Conservation (phyloP, 2,113 vertebrate genomes). For the Platysternon megacephalum region DNA sequence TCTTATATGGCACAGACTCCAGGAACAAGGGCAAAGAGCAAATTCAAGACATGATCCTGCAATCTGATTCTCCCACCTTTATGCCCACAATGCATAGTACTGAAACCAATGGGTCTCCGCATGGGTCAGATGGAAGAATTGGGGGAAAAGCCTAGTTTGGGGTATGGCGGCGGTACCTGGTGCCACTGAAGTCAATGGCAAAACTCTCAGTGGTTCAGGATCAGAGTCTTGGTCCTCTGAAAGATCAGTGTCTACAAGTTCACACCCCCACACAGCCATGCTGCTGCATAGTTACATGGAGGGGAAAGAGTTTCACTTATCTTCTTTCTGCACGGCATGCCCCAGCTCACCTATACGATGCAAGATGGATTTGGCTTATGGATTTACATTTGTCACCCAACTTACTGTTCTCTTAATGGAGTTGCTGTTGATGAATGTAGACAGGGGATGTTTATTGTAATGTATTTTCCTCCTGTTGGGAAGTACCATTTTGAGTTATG, state of each 20-base stretch:
- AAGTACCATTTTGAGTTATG: constrained; percentile 2
- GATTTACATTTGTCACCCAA: not conserved
- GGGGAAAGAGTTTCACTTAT: not conserved
- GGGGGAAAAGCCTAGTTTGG: not conserved
- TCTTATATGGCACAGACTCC: not conserved
- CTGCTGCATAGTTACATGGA: not conserved
- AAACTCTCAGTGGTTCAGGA: not conserved
- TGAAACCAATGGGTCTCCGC: not conserved
- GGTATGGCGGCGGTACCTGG: not conserved
- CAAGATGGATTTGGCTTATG: not conserved
- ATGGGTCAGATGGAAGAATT: not conserved
- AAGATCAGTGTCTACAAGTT: accelerated
- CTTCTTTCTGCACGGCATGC: not conserved
- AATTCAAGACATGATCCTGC: not conserved
- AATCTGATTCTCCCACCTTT: not conserved
- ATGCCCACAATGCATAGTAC: not conserved
- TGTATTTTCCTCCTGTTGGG: constrained; percentile 7
- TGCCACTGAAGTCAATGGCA: not conserved
- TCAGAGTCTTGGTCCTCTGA: not conserved
- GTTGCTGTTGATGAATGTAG: not conserved
- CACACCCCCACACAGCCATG: not conserved
- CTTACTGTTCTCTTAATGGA: not conserved
- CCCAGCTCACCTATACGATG: too few species aligned
- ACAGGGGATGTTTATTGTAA: not conserved
- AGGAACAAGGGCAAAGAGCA: not conserved